phyloP scores from a whole-genome alignment of 2,888 invertebrate species.

The Meteorus colon region DNA sequence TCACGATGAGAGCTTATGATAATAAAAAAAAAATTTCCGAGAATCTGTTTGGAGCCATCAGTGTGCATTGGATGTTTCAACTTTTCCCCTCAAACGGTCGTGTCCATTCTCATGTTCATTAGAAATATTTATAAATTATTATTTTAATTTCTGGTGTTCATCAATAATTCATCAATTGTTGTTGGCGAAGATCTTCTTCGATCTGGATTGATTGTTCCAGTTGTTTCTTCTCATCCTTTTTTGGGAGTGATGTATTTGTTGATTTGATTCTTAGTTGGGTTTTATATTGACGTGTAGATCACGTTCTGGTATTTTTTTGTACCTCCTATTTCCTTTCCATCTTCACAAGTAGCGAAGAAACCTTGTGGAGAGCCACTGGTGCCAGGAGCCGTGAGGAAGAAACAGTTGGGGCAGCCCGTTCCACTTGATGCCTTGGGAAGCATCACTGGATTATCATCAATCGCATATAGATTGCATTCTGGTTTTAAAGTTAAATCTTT shows the following conservation, averaged over 20 bases:
- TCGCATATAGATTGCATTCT: slow-evolving; percentile 14
- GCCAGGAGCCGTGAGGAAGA: slow-evolving; percentile 44
- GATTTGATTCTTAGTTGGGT: background rate
- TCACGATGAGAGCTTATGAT: background rate
- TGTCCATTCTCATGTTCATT: background rate
- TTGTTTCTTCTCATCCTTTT: background rate
- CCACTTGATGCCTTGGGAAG: slow-evolving; percentile 60
- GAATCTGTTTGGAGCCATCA: background rate
- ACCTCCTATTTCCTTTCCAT: background rate
- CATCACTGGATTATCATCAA: slow-evolving; percentile 61
- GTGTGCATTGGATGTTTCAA: background rate
- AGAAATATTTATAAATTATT: background rate
- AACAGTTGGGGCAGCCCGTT: slow-evolving; percentile 54
- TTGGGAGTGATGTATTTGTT: background rate
- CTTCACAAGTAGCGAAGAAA: background rate
- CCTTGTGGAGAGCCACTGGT: slow-evolving; percentile 29
- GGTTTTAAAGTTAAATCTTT: background rate
- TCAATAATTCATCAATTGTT: too few relatives aligned
- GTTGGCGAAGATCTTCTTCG: too few relatives aligned
- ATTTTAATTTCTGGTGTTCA: too few relatives aligned
- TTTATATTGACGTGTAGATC: background rate
- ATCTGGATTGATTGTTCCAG: too few relatives aligned
- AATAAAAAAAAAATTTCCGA: background rate
- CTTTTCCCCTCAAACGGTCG: background rate
- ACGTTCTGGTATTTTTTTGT: background rate